Evolutionary conservation across 2,888 invertebrate species (phyloP), one percentile per base, ranked within the genome.

Genomic region (Cosmorhoe ocellata): DNA sequence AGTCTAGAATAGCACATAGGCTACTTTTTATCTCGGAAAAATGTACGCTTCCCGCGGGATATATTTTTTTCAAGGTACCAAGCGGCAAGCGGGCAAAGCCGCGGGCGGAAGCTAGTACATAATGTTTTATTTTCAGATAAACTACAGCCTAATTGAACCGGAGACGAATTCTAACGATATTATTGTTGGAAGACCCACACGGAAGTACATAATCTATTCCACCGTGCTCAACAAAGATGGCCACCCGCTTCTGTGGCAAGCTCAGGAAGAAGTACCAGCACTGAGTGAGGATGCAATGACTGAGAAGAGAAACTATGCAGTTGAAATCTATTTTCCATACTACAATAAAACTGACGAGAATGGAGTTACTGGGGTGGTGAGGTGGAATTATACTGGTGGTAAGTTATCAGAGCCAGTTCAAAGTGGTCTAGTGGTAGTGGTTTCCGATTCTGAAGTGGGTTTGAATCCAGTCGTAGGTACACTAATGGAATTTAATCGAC

Each of bases 351-450:
- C 13, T 13, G 1, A 4, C 24, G 13, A 36, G 7, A 18, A 38
- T 18, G 26, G 3, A 9, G 9, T 39, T 10, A 44, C 40, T 32
- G 64, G 40, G 0, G 24, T 36, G 3, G 49, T 74, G 26, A 53
- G 48, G 3, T 74, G 74, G 74, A 68, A 72, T 13, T 51, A 56
- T 5, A 68, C 53, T 47, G 74, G 74, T 47, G 72, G 86, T 85
- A 54, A 73, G 74, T 67, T 10, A 0, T 3, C 2, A 18, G 18
- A 18, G n/a, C n/a, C n/a, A n/a, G n/a, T n/a, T n/a, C n/a, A n/a
- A n/a, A n/a, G n/a, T n/a, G n/a, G n/a, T n/a, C n/a, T n/a, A n/a
- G n/a, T n/a, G n/a, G n/a, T n/a, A n/a, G n/a, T n/a, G n/a, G n/a
- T n/a, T n/a, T n/a, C n/a, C n/a, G n/a, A n/a, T n/a, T n/a, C n/a